Percentiles rank a stretch among this genome's conserved stretches.
Conservation (phyloP, 2,113 vertebrate genomes). For the Urocitellus parryii region DNA sequence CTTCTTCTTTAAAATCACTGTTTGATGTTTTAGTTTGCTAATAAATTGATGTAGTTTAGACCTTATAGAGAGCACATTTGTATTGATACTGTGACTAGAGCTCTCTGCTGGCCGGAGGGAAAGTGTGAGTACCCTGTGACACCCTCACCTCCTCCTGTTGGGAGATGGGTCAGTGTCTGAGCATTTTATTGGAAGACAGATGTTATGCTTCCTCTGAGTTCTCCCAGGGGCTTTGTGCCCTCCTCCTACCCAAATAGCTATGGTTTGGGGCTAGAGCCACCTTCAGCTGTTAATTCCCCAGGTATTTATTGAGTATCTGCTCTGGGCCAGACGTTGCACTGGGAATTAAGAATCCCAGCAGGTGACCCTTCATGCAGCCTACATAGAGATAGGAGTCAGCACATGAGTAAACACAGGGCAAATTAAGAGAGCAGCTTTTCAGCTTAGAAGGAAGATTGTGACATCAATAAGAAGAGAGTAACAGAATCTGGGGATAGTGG, state of each 20-base stretch:
- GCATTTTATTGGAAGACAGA: fast-evolving
- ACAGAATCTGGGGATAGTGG: too few relatives aligned
- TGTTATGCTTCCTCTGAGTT: background rate
- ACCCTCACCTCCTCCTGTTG: too few relatives aligned
- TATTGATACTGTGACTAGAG: background rate
- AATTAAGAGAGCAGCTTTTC: background rate
- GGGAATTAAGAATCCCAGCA: background rate
- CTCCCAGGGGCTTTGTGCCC: background rate
- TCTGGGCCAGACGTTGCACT: background rate
- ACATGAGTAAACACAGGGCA: background rate
- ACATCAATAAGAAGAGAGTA: background rate
- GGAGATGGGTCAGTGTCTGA: background rate
- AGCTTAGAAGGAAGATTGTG: background rate
- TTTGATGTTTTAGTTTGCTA: background rate
- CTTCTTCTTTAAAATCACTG: constrained; percentile 3
- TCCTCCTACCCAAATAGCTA: background rate
- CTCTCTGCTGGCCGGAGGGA: background rate
- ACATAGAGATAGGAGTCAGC: background rate
- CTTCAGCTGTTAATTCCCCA: background rate
- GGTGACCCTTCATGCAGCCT: background rate
- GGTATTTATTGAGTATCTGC: background rate
- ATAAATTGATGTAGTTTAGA: background rate
- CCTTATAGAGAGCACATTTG: background rate
- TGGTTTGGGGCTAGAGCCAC: background rate
- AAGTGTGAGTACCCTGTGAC: fast-evolving